These are phyloP conservation scores for Caranx ignobilis DNA, from an alignment of 2,113 vertebrate species.

Conservation along the genomic window DNA sequence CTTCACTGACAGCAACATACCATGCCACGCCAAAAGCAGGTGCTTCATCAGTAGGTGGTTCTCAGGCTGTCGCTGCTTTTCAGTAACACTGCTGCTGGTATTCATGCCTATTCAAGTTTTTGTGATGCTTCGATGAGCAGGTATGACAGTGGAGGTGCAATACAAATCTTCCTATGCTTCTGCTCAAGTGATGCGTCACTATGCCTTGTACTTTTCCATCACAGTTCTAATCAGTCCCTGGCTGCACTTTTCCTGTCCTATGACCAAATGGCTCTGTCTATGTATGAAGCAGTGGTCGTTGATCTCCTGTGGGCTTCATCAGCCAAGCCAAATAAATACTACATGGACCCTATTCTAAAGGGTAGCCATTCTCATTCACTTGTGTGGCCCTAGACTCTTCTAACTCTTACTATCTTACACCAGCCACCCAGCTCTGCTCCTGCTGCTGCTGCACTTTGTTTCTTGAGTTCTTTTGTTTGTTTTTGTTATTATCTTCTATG, in stretches of 20 bases:
- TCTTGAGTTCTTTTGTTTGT: neutral
- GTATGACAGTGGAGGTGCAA: neutral
- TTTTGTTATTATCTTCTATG: neutral
- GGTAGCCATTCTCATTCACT: conserved; percentile 45
- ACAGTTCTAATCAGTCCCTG: conserved; percentile 28
- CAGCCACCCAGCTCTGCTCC: conserved; percentile 32
- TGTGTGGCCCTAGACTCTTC: conserved; percentile 31
- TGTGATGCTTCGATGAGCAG: neutral
- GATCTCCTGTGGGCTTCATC: conserved; percentile 38
- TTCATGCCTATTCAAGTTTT: neutral
- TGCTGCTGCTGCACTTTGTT: conserved; percentile 27
- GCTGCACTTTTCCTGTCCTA: conserved; percentile 36
- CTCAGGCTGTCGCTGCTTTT: neutral
- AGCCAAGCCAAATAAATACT: conserved; percentile 58
- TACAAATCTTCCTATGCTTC: neutral
- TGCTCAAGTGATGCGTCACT: conserved; percentile 12
- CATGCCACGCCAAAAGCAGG: neutral
- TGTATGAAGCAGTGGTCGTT: conserved; percentile 36
- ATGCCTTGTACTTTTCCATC: neutral
- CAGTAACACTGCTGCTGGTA: neutral
- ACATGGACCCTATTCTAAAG: conserved; percentile 46
- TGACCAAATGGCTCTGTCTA: conserved; percentile 51
- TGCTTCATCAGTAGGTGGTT: conserved; percentile 23
- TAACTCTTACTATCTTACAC: conserved; percentile 52
- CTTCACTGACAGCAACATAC: neutral